Conservation (phyloP, 1,140 invertebrate species). For the Monochamus saltuarius region DNA sequence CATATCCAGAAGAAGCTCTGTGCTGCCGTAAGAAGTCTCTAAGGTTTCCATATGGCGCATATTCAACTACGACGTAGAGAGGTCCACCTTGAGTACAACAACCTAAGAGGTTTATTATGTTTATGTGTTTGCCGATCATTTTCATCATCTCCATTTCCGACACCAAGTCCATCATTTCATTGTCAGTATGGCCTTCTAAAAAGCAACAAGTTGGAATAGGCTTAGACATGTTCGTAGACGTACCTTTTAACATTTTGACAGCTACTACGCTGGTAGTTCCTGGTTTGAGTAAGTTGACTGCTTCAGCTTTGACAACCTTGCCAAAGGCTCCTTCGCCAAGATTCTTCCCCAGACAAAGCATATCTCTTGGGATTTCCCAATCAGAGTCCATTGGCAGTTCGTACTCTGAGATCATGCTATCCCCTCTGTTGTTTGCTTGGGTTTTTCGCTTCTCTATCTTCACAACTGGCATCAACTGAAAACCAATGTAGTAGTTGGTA, state of each 20-base stretch:
- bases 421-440: slow-evolving; percentile 58
- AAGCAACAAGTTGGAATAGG: slow-evolving; percentile 58
- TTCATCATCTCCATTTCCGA: slow-evolving; percentile 99
- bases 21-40: slow-evolving; percentile 90
- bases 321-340: slow-evolving; percentile 96
- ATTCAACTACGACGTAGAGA: slow-evolving; percentile 94
- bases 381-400: slow-evolving; percentile 88
- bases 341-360: slow-evolving; percentile 75
- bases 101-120: slow-evolving; percentile 95
- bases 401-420: slow-evolving; percentile 85
- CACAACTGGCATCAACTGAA: slow-evolving; percentile 75
- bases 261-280: slow-evolving; percentile 79
- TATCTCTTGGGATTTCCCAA: slow-evolving; percentile 87
- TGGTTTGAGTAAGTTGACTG: slow-evolving; percentile 67
- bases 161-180: slow-evolving; percentile 94
- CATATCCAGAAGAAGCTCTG: slow-evolving; percentile 71
- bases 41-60: slow-evolving; percentile 92
- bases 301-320: slow-evolving; percentile 86
- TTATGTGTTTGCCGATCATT: slow-evolving; percentile 94
- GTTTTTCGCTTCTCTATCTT: slow-evolving; percentile 85
- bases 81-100: slow-evolving; percentile 95
- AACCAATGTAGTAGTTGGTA: not conserved
- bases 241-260: slow-evolving; percentile 99
- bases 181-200: slow-evolving; percentile 91
- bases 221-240: slow-evolving; percentile 58